Conservation (phyloP, 1,140 invertebrate genomes). For the Mya arenaria region DNA sequence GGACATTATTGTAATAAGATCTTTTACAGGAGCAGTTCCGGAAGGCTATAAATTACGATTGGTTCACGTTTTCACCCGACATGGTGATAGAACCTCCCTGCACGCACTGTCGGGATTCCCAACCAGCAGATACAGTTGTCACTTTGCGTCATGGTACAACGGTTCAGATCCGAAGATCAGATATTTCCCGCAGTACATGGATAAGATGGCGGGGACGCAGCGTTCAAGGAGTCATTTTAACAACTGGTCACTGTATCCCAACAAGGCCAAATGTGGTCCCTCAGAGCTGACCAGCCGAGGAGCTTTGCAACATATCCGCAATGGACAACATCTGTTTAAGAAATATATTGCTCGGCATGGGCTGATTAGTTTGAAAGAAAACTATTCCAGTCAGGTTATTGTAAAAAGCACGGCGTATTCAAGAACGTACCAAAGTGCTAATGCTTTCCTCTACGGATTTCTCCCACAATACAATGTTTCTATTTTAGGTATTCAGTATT, state of each 20-base stretch:
- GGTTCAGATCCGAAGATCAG: constrained; percentile 60
- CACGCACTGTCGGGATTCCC: constrained; percentile 88
- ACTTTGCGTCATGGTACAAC: constrained; percentile 76
- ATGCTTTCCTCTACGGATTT: constrained; percentile 90
- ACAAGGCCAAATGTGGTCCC: constrained; percentile 84
- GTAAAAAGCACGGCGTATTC: constrained; percentile 92
- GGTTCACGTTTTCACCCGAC: constrained; percentile 90
- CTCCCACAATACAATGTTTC: constrained; percentile 84
- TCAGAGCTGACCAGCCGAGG: constrained; percentile 89
- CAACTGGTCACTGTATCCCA: constrained; percentile 89
- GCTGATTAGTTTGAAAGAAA: constrained; percentile 80
- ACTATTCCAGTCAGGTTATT: constrained; percentile 85
- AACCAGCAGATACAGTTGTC: constrained; percentile 87
- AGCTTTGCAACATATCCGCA: constrained; percentile 88
- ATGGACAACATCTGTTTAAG: constrained; percentile 87
- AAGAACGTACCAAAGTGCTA: constrained; percentile 93
- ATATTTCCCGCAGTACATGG: constrained; percentile 60
- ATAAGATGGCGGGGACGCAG: constrained; percentile 43
- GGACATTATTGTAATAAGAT: too few relatives aligned
- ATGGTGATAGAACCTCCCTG: constrained; percentile 93
- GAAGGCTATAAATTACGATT: constrained; percentile 88
- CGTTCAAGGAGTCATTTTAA: constrained; percentile 88
- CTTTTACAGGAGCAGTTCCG: constrained; percentile 83
- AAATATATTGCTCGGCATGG: constrained; percentile 86
- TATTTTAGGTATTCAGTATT: constrained; percentile 82